These are phyloP conservation scores for Synanthedon myopaeformis DNA, from an alignment of 2,888 invertebrate species.

Conservation along the genomic window DNA sequence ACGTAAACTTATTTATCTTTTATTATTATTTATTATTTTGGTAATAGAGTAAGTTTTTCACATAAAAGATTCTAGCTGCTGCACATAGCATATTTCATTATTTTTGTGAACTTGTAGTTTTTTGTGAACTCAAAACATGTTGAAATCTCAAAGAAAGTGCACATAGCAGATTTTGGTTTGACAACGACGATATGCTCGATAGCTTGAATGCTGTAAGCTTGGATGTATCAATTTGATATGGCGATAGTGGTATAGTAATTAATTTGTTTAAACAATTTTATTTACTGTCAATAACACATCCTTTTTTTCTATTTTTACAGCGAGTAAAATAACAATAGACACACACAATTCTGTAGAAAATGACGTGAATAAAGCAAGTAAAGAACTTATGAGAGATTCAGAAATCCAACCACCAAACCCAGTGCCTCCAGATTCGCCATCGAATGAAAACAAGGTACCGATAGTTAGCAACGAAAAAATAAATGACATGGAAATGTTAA, in stretches of 20 bases:
- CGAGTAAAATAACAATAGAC: constrained; percentile 21
- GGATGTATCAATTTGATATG: not conserved
- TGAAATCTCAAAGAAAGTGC: no score
- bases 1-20: no score
- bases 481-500: constrained; percentile 18
- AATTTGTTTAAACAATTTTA: not conserved
- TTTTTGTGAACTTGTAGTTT: no score
- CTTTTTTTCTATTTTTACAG: constrained; percentile 19
- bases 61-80: no score
- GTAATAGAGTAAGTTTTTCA: no score
- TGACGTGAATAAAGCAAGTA: constrained; percentile 15
- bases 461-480: constrained; percentile 15
- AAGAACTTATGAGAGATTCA: constrained; percentile 39
- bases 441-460: constrained; percentile 44
- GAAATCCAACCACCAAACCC: constrained; percentile 60
- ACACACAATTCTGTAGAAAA: constrained; percentile 15
- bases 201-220: no score
- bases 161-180: no score
- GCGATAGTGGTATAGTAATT: not conserved
- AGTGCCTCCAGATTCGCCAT: constrained; percentile 50
- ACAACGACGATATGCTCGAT: no score
- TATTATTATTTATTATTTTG: no score
- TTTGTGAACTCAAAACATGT: no score
- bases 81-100: no score
- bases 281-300: not conserved